Percentiles rank a stretch among this genome's conserved stretches.
Conservation (phyloP, 2,113 vertebrate genomes). For the Calonectris borealis region DNA sequence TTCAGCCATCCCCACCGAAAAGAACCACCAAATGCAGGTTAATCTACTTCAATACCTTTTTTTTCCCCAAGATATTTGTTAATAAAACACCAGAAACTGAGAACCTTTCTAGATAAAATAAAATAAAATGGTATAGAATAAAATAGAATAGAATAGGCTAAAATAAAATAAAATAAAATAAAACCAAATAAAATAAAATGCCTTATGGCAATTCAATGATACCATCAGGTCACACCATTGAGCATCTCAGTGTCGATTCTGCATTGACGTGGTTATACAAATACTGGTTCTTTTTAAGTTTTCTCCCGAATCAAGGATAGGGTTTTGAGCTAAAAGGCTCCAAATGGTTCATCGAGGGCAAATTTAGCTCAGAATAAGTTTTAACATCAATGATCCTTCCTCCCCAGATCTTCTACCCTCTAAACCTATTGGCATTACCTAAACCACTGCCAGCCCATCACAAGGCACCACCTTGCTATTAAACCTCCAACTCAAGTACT, state of each 20-base stretch:
- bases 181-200: background rate
- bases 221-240: background rate
- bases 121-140: background rate
- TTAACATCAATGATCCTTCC: background rate
- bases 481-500: background rate
- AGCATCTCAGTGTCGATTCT: background rate
- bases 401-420: background rate
- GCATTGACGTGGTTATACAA: background rate
- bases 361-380: background rate
- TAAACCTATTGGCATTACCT: background rate
- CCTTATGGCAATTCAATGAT: background rate
- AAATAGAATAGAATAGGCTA: background rate
- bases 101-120: background rate
- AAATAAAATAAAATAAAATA: background rate
- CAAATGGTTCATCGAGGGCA: background rate
- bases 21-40: background rate
- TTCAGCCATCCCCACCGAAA: background rate
- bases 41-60: background rate
- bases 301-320: background rate
- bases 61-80: background rate
- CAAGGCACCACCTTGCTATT: background rate
- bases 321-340: background rate
- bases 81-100: background rate
- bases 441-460: background rate
- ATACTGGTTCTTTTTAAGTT: background rate